These are phyloP conservation scores for Drosophila limbata DNA, from an alignment of 2,888 invertebrate species.

Conservation along the genomic window DNA sequence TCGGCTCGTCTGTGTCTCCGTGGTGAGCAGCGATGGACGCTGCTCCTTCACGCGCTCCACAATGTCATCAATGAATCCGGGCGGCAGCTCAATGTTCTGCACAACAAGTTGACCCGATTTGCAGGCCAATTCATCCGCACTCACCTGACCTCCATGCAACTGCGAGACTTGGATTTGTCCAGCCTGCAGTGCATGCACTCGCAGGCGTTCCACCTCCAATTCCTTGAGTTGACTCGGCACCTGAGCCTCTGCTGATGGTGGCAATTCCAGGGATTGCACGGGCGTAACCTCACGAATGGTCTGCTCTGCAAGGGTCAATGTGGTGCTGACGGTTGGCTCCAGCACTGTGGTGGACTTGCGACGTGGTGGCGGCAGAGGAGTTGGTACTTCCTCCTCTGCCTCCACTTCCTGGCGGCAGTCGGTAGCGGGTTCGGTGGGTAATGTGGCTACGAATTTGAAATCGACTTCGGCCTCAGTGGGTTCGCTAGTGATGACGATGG, in stretches of 20 bases:
- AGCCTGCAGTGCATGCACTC: constrained; percentile 92
- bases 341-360: constrained; percentile 79
- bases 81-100: constrained; percentile 89
- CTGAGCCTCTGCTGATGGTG: constrained; percentile 43
- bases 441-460: constrained; percentile 62
- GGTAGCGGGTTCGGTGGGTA: constrained; percentile 65
- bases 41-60: constrained; percentile 86
- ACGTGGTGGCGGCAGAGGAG: constrained; percentile 80
- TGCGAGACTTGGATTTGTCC: constrained; percentile 93
- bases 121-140: constrained; percentile 90
- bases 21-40: constrained; percentile 72
- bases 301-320: constrained; percentile 56
- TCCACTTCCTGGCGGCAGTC: constrained; percentile 33
- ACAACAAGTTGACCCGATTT: constrained; percentile 89
- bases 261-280: constrained; percentile 48
- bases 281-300: constrained; percentile 46
- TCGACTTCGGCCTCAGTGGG: constrained; percentile 66
- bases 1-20: constrained; percentile 85
- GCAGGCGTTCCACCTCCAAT: constrained; percentile 91
- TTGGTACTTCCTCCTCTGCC: constrained; percentile 39
- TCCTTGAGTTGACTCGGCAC: constrained; percentile 87
- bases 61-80: constrained; percentile 89
- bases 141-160: constrained; percentile 91
- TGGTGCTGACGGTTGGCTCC: constrained; percentile 53
- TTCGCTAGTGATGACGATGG: constrained; percentile 48